Percentiles rank a stretch among this genome's conserved stretches.
Evolutionary conservation across 2,888 invertebrate genomes (phyloP).

Genomic region (Stictocephala bisonia): DNA sequence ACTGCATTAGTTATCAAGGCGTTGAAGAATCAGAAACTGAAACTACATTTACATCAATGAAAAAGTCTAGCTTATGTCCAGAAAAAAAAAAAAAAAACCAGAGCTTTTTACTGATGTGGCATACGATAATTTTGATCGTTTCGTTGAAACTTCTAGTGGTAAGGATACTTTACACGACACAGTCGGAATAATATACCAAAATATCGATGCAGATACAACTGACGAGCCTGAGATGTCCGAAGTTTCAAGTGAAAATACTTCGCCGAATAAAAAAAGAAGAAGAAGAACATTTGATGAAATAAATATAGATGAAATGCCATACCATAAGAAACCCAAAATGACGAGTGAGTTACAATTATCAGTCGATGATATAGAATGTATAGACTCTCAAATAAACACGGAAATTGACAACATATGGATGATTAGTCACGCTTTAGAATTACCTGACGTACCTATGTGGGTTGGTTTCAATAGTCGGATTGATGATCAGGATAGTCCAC

Average conservation of each 20-base stretch:
- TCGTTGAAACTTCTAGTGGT: conserved; percentile 41
- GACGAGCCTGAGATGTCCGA: background rate
- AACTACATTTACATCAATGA: conserved; percentile 56
- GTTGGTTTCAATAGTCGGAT: conserved; percentile 60
- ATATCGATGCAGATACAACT: background rate
- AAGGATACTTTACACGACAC: conserved; percentile 45
- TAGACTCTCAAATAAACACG: conserved; percentile 8
- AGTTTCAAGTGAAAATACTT: background rate
- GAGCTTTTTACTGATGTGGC: no score
- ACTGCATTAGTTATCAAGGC: conserved; percentile 59
- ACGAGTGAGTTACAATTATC: conserved; percentile 51
- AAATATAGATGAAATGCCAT: conserved; percentile 12
- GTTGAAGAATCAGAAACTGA: conserved; percentile 62
- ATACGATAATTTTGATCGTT: conserved; percentile 44
- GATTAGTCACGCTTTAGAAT: conserved; percentile 46
- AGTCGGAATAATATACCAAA: conserved; percentile 40
- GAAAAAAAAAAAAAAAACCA: no score
- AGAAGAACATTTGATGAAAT: conserved; percentile 50
- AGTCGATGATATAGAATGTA: conserved; percentile 52
- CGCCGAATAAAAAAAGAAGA: conserved; percentile 20
- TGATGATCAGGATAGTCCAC: conserved; percentile 54
- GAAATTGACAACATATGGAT: conserved; percentile 52
- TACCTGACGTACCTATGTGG: conserved; percentile 58
- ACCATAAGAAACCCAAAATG: conserved; percentile 54
- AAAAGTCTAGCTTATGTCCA: conserved; percentile 56